Evolutionary conservation across 2,113 vertebrate genomes (phyloP).

Genomic region (Charina bottae): DNA sequence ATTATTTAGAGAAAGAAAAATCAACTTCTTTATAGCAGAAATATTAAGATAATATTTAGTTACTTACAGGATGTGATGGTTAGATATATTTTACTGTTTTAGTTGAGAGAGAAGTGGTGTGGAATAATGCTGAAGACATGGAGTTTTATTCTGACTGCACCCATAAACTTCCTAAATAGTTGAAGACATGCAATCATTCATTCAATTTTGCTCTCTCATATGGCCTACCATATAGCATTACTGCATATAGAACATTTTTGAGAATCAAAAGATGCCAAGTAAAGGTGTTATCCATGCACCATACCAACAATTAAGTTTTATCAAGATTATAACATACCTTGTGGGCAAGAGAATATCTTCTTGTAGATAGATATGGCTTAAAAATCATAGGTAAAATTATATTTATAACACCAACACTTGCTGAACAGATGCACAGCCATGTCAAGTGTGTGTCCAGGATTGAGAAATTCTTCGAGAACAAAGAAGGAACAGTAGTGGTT

Average conservation of each 20-base stretch:
- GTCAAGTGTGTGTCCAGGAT: conserved; percentile 84
- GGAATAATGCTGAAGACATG: not conserved
- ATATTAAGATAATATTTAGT: not conserved
- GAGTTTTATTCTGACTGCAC: not conserved
- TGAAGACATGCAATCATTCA: not conserved
- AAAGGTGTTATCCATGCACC: not conserved
- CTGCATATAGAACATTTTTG: not conserved
- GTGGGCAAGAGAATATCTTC: conserved; percentile 83
- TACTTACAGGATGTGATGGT: not conserved
- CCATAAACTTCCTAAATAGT: not conserved
- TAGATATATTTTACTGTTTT: not conserved
- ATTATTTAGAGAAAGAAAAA: not conserved
- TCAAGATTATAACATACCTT: conserved; percentile 80
- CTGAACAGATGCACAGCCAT: conserved; percentile 87
- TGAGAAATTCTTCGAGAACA: conserved; percentile 83
- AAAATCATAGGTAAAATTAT: conserved; percentile 82
- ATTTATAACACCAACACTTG: conserved; percentile 76
- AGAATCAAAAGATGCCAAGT: not conserved
- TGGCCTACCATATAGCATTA: not conserved
- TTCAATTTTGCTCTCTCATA: not conserved
- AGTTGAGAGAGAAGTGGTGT: not conserved
- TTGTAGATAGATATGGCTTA: conserved; percentile 79
- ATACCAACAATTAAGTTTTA: conserved; percentile 4
- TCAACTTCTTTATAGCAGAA: not conserved
- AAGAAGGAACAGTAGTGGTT: conserved; percentile 76